Conservation (phyloP, 2,888 invertebrate genomes). For the Meliscaeva auricollis region DNA sequence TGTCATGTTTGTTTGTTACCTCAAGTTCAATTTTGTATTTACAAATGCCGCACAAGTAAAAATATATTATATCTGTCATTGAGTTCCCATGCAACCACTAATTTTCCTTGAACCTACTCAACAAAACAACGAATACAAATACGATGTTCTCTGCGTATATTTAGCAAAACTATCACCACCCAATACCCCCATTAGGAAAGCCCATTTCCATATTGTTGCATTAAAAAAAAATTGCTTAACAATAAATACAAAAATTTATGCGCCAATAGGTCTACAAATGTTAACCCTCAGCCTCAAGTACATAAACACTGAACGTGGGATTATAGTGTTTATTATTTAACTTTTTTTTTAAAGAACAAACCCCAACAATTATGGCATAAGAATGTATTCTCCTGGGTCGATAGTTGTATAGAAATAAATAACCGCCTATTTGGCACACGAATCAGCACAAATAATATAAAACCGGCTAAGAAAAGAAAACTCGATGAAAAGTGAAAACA, state of each 20-base stretch:
- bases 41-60: too few species aligned
- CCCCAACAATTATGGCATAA: conserved; percentile 1
- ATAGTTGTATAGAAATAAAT: conserved; percentile 26
- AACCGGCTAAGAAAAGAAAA: conserved; percentile 30
- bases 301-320: neutral
- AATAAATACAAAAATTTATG: conserved; percentile 5
- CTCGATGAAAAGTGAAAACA: neutral
- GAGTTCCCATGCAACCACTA: too few species aligned
- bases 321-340: conserved; percentile 3
- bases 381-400: neutral
- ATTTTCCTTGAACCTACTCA: too few species aligned
- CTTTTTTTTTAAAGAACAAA: conserved; percentile 27
- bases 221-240: neutral
- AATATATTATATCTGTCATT: too few species aligned
- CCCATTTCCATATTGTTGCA: neutral
- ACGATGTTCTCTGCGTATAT: too few species aligned
- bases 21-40: too few species aligned
- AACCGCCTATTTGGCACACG: conserved; percentile 5
- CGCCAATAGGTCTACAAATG: conserved; percentile 4
- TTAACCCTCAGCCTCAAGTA: neutral
- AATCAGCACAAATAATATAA: neutral
- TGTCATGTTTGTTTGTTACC: too few species aligned
- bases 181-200: too few species aligned
- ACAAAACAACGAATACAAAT: too few species aligned
- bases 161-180: too few species aligned